phyloP scores from a whole-genome alignment of 2,113 vertebrate genomes.

The Pagrus major region DNA sequence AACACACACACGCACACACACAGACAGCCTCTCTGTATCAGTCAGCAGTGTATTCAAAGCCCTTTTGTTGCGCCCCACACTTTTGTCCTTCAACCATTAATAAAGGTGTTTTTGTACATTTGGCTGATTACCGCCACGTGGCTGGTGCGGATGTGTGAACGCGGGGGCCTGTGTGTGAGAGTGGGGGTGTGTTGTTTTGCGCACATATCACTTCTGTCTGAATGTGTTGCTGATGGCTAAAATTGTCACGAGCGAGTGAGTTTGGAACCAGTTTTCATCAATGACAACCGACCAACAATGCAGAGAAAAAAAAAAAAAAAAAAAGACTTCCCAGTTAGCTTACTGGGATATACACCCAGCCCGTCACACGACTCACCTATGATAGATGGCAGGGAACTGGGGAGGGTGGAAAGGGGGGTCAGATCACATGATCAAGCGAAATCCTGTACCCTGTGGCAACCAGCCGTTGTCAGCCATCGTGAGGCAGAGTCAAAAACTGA shows the following conservation, averaged over 20 bases:
- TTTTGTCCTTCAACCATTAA: slow-evolving; percentile 73
- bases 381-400: slow-evolving; percentile 64
- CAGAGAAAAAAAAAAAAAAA: not conserved
- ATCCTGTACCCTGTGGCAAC: slow-evolving; percentile 63
- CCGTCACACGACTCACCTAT: slow-evolving; percentile 73
- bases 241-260: slow-evolving; percentile 20
- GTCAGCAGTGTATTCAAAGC: slow-evolving; percentile 73
- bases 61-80: slow-evolving; percentile 52
- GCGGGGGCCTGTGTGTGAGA: slow-evolving; percentile 34
- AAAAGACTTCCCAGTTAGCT: not conserved
- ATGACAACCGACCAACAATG: slow-evolving; percentile 28
- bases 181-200: slow-evolving; percentile 31
- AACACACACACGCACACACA: slow-evolving; percentile 28
- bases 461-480: slow-evolving; percentile 64
- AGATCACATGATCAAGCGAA: slow-evolving; percentile 78
- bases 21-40: slow-evolving; percentile 45
- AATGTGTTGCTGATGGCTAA: slow-evolving; percentile 58
- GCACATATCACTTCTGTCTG: slow-evolving; percentile 44
- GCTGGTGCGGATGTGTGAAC: slow-evolving; percentile 59
- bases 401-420: slow-evolving; percentile 61
- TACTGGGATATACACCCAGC: not conserved
- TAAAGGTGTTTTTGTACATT: slow-evolving; percentile 72
- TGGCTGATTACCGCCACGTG: slow-evolving; percentile 62
- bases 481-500: slow-evolving; percentile 67
- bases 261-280: slow-evolving; percentile 53